A percentile compares a stretch with the other conserved stretches of the same genome.
Conservation (phyloP, 2,797 vertebrate species). For the Graptemys geographica region DNA sequence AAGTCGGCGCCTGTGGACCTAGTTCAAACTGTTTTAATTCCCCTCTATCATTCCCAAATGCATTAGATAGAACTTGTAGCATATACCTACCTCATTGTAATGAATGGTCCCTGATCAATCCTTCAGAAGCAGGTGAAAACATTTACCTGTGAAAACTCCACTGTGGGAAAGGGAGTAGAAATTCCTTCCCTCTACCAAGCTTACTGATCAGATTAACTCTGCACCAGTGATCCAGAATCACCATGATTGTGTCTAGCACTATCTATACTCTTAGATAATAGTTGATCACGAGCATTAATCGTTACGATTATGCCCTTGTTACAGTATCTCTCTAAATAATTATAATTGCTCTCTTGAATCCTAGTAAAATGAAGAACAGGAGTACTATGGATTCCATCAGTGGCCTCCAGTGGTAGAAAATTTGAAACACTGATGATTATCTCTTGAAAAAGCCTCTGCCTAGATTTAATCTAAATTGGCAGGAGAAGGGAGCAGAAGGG, state of each 20-base stretch:
- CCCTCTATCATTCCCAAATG: neutral
- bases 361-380: neutral
- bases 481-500: neutral
- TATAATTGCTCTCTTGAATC: neutral
- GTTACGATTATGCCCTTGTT: no score
- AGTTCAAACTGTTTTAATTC: neutral
- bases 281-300: neutral
- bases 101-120: neutral
- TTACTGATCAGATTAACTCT: neutral
- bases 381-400: neutral
- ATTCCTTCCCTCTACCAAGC: neutral
- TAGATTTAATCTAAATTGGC: neutral
- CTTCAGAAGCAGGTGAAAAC: neutral
- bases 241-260: neutral
- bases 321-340: neutral
- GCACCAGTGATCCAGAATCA: neutral
- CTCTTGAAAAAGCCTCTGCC: neutral
- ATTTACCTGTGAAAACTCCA: neutral
- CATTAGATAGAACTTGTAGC: accelerated
- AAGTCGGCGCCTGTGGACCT: neutral
- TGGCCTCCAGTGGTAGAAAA: neutral
- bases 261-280: neutral
- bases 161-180: neutral
- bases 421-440: neutral
- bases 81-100: neutral